Base-by-base conservation (phyloP, 2,113 vertebrate genomes). In the Hipposideros armiger region DNA sequence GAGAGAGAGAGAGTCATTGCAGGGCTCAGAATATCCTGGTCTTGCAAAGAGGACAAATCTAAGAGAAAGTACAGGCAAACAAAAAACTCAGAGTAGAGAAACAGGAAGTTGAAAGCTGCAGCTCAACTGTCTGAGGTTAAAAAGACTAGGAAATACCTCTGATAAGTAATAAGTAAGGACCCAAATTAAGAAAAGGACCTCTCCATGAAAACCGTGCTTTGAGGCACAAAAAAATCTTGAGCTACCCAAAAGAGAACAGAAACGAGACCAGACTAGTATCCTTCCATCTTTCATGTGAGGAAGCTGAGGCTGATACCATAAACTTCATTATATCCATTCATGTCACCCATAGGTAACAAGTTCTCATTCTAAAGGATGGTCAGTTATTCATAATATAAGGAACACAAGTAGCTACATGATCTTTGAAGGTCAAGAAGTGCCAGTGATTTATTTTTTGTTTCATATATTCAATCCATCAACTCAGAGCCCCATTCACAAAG, bases 401-500 rank as follows among this genome's bases (percentile, higher is more conserved):
- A 30, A 54, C 62, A 54, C 7, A 69, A 40, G 56, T n/a, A 70
- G 69, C 42, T 94, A 5, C 10, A 14, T 16, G 24, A 42, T 20
- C 22, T 85, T 45, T 4, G 0, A 72, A 62, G 16, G 40, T 40
- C 83, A 81, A 74, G 52, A 64, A 42, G 11, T 40, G 4, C 26
- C 20, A 42, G 20, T 11, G 45, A 52, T 36, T 20, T 10, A 52
- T 69, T 32, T 60, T 88, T 30, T 42, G 20, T 86, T 91, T 94
- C n/a, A 26, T 42, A 24, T 72, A 36, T 76, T 70, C 11, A 72
- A 3, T 50, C 11, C 13, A 72, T 77, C 19, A 45, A 5, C 5
- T 86, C 73, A 70, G 28, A 95, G 45, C 2, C 45, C 3, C 20
- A 69, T 64, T 87, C 42, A 62, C 80, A 73, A 96, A 90, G 13